Evolutionary conservation across 2,797 vertebrate species (phyloP), one percentile per base, ranked within the genome.

Genomic region (Tolypeutes matacus): DNA sequence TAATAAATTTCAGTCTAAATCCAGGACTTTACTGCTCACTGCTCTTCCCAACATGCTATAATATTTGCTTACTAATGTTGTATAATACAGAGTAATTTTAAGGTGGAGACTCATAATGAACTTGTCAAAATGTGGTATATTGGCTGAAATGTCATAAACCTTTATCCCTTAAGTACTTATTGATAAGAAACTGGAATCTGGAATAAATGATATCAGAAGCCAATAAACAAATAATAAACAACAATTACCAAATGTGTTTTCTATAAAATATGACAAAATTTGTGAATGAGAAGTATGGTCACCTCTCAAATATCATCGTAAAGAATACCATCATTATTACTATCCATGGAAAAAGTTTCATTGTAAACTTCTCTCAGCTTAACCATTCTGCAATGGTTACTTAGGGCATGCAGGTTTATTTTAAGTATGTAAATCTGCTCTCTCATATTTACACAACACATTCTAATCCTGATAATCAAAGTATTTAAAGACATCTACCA

Each of bases 181-280:
- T 81, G 46, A 84, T 95, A 60, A 87, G 17, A 95, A 94, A 90
- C 2, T n/a, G n/a, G 42, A 95, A 84, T 84, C 56, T 76, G 77
- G 23, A 53, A 53, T 9, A 80, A 92, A 89, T 53, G 51, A 80
- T 0, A 15, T 20, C 29, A 82, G 31, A 82, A 70, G 7, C 18
- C n/a, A 77, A 87, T 73, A 89, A 42, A 69, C 80, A 81, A 85
- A 2, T 56, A 78, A 49, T 42, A 65, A 42, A 42, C 39, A 64
- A 42, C 31, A 81, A 58, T 25, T 76, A 65, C 7, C 18, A 75
- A 70, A 7, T 73, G 3, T 39, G 5, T 60, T 75, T 92, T 15
- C 49, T 67, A 83, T 89, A 62, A 84, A 92, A 94, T 31, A 83
- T 64, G 39, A 80, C 15, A 65, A 51, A 23, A 20, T 34, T 69